A percentile compares a stretch with the other conserved stretches of the same genome.
Evolutionary conservation across 1,140 invertebrate species (phyloP).

Genomic region (Sycophaga agraensis): DNA sequence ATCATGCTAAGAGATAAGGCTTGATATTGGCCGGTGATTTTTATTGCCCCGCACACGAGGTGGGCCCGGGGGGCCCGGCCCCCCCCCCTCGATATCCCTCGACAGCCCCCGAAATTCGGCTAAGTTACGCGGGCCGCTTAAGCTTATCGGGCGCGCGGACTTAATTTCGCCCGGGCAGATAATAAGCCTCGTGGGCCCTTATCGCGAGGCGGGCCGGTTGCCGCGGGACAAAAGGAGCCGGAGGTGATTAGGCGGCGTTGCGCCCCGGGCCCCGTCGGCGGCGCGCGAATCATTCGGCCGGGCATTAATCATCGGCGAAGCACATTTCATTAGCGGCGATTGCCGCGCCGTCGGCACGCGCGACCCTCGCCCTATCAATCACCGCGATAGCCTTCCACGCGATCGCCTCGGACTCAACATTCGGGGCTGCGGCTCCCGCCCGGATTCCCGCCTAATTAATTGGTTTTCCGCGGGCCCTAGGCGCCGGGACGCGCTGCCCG

Average conservation of each 20-base stretch:
- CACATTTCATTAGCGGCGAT: constrained; percentile 24
- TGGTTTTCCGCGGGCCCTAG: too few relatives aligned
- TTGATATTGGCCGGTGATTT: background rate
- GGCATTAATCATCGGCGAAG: constrained; percentile 11
- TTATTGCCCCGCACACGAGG: background rate
- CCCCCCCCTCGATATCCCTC: too few relatives aligned
- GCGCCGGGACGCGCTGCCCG: too few relatives aligned
- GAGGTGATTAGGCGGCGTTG: constrained; percentile 9
- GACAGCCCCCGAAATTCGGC: too few relatives aligned
- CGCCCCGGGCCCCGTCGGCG: too few relatives aligned
- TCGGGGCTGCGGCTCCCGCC: too few relatives aligned
- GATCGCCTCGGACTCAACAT: background rate
- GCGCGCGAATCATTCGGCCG: background rate
- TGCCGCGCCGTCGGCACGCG: background rate
- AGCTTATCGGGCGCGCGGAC: too few relatives aligned
- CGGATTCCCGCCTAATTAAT: too few relatives aligned
- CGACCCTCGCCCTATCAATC: constrained; percentile 2
- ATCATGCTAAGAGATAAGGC: constrained; percentile 3
- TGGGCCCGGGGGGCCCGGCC: background rate
- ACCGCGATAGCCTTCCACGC: background rate
- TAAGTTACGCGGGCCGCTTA: too few relatives aligned
- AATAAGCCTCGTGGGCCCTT: too few relatives aligned
- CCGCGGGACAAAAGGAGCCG: constrained; percentile 4
- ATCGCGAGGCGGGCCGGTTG: too few relatives aligned
- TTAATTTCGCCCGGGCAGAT: too few relatives aligned